Percentiles rank a stretch among this genome's conserved stretches.
phyloP scores from a whole-genome alignment of 2,797 vertebrate genomes.

The Enteromius paludinosus region DNA sequence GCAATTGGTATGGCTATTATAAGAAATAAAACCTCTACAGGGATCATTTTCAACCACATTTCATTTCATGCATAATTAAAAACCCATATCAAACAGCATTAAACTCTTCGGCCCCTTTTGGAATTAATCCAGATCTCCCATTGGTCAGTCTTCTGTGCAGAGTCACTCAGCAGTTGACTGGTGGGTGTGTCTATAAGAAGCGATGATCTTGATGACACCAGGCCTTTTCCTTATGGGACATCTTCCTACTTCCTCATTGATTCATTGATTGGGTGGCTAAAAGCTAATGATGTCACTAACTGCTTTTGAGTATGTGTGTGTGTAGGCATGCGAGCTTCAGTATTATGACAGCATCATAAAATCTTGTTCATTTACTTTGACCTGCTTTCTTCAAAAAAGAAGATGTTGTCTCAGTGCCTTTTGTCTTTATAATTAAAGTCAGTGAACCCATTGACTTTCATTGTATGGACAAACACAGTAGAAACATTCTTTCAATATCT shows the following conservation, averaged over 20 bases:
- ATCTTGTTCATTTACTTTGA: neutral
- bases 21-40: neutral
- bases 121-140: slow-evolving; percentile 1
- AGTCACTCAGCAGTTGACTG: slow-evolving; percentile 77
- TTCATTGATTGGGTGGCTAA: slow-evolving; percentile 80
- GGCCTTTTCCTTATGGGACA: slow-evolving; percentile 74
- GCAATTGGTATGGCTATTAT: neutral
- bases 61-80: neutral
- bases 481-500: neutral
- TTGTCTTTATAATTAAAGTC: neutral
- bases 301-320: slow-evolving; percentile 65
- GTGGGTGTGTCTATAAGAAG: slow-evolving; percentile 40
- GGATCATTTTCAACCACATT: slow-evolving; percentile 3
- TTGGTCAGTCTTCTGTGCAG: slow-evolving; percentile 53
- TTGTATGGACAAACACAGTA: neutral
- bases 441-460: neutral
- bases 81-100: neutral
- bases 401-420: neutral
- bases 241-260: slow-evolving; percentile 80
- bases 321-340: slow-evolving; percentile 66
- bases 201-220: slow-evolving; percentile 49
- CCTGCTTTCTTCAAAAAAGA: neutral
- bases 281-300: slow-evolving; percentile 83
- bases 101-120: neutral
- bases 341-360: slow-evolving; percentile 68